phyloP scores from a whole-genome alignment of 1,140 invertebrate species.

The Aporrectodea caliginosa region DNA sequence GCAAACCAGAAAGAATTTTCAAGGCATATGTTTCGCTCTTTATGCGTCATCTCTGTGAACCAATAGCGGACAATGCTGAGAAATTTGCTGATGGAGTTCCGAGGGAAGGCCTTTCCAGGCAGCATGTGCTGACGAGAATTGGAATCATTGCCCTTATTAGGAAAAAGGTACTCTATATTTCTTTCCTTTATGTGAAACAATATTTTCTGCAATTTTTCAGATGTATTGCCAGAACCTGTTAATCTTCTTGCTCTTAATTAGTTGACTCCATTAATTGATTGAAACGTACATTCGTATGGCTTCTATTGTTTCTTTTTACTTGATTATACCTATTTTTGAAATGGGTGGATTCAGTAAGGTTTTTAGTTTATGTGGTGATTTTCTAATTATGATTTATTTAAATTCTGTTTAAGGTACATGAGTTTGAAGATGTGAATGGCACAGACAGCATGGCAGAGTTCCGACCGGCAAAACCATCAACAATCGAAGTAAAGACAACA shows the following conservation, averaged over 20 bases:
- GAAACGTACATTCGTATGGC: no score
- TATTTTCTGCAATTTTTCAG: not conserved
- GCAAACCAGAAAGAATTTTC: slow-evolving; percentile 84
- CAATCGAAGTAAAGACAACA: not conserved
- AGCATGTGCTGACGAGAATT: slow-evolving; percentile 91
- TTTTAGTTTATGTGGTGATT: no score
- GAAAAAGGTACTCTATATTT: slow-evolving; percentile 69
- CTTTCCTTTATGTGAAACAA: not conserved
- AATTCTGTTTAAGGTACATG: slow-evolving; percentile 63
- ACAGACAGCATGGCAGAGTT: slow-evolving; percentile 87
- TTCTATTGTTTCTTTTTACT: no score
- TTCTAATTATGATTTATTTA: no score
- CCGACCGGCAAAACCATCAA: not conserved
- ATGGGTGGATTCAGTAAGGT: no score
- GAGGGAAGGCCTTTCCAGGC: slow-evolving; percentile 87
- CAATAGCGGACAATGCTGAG: slow-evolving; percentile 83
- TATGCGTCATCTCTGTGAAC: slow-evolving; percentile 96
- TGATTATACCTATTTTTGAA: no score
- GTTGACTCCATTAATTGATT: no score
- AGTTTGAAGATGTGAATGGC: slow-evolving; percentile 97
- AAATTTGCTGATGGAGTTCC: slow-evolving; percentile 96
- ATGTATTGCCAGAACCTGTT: no score
- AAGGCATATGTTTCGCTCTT: slow-evolving; percentile 89
- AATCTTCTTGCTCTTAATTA: no score
- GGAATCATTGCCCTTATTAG: slow-evolving; percentile 96